A percentile compares a stretch with the other conserved stretches of the same genome.
Evolutionary conservation across 2,113 vertebrate species (phyloP).

Genomic region (Oxyura jamaicensis): DNA sequence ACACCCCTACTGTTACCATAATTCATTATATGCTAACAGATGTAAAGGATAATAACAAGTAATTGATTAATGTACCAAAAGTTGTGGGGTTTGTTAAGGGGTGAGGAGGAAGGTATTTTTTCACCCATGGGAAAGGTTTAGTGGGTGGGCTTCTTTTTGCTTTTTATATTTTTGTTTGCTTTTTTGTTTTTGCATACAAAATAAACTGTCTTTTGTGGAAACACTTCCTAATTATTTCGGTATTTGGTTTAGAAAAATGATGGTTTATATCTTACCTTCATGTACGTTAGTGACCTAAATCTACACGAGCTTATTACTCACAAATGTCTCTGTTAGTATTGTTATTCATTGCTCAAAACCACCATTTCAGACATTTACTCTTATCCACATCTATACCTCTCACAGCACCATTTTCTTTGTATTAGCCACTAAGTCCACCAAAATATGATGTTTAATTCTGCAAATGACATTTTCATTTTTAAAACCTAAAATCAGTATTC

Average conservation of each 20-base stretch:
- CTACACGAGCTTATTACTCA: neutral
- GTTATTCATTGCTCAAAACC: neutral
- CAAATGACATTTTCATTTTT: neutral
- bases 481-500: neutral
- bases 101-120: neutral
- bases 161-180: neutral
- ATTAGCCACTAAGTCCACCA: neutral
- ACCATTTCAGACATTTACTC: neutral
- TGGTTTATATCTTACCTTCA: conserved; percentile 53
- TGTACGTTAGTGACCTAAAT: neutral
- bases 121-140: neutral
- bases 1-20: neutral
- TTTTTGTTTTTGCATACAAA: neutral
- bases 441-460: neutral
- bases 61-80: neutral
- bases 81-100: neutral
- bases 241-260: conserved; percentile 5
- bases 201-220: neutral
- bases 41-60: neutral
- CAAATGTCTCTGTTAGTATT: neutral
- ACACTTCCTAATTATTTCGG: conserved; percentile 23
- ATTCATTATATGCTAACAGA: neutral
- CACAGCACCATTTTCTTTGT: neutral
- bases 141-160: neutral
- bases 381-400: neutral